phyloP scores from a whole-genome alignment of 1,140 invertebrate genomes.

The Drosophila punjabiensis region DNA sequence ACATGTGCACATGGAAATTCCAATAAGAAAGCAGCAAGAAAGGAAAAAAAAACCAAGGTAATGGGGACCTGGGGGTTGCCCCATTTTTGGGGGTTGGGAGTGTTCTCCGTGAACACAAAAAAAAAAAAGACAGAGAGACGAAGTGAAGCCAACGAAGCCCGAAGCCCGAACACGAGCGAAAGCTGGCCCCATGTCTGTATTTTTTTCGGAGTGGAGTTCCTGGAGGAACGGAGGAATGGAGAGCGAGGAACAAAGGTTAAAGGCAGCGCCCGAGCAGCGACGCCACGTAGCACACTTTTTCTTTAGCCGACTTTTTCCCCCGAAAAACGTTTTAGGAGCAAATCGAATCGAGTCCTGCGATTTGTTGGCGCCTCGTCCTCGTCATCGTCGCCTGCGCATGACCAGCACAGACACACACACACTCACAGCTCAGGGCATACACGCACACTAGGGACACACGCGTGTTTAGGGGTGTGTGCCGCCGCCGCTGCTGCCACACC shows the following conservation, averaged over 20 bases:
- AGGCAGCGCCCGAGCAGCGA: conserved; percentile 42
- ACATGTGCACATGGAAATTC: conserved; percentile 53
- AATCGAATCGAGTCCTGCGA: conserved; percentile 68
- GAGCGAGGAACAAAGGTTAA: conserved; percentile 38
- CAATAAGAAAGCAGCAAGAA: conserved; percentile 65
- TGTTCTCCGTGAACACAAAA: background rate
- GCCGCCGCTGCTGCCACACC: conserved; percentile 17
- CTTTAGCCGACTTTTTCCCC: conserved; percentile 1
- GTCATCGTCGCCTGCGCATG: conserved; percentile 69
- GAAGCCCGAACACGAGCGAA: conserved; percentile 17
- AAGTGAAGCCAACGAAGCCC: conserved; percentile 40
- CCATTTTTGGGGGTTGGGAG: conserved; percentile 21
- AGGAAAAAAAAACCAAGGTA: conserved; percentile 5
- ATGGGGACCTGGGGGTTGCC: background rate
- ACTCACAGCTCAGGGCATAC: conserved; percentile 19
- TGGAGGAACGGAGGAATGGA: background rate
- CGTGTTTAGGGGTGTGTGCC: conserved; percentile 36
- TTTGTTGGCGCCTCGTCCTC: conserved; percentile 63
- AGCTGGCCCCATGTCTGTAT: background rate
- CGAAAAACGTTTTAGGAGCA: conserved; percentile 59
- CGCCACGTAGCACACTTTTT: conserved; percentile 59
- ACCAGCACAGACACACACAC: conserved; percentile 52
- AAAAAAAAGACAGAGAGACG: conserved; percentile 26
- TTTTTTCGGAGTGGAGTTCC: conserved; percentile 41
- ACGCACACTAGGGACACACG: conserved; percentile 59